These are phyloP conservation scores for Nothoprocta pentlandii DNA, from an alignment of 2,113 vertebrate species.

Conservation along the genomic window DNA sequence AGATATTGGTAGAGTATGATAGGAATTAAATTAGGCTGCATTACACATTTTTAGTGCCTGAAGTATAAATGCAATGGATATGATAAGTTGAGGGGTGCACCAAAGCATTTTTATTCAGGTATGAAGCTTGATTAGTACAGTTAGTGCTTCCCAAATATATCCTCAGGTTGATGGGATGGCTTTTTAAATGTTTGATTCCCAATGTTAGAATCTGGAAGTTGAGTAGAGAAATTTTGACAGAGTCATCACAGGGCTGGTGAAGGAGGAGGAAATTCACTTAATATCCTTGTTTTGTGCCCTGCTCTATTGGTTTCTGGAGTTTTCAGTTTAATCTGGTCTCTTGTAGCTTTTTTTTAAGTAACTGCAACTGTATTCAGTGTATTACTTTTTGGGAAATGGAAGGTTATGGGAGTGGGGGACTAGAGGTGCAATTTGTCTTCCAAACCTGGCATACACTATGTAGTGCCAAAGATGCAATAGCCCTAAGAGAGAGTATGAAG, in stretches of 20 bases:
- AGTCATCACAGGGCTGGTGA: not conserved
- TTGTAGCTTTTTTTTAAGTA: not conserved
- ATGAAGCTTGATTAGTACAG: fast-evolving
- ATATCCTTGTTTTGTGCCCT: fast-evolving
- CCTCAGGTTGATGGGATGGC: not conserved
- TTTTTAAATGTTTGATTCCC: not conserved
- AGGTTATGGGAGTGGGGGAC: not conserved
- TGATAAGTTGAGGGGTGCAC: not conserved
- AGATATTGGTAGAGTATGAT: not conserved
- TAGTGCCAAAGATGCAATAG: fast-evolving
- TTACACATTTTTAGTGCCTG: not conserved
- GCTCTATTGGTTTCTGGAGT: not conserved
- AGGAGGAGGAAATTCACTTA: not conserved
- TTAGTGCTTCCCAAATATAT: not conserved
- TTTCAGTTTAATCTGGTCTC: not conserved
- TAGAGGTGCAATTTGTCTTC: not conserved
- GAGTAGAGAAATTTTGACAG: not conserved
- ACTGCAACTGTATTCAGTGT: fast-evolving
- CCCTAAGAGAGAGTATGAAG: not conserved
- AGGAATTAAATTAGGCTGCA: not conserved
- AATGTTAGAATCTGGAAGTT: not conserved
- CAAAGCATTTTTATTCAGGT: not conserved
- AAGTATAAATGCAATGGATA: not conserved
- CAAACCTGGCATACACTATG: fast-evolving
- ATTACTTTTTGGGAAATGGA: not conserved